phyloP scores from a whole-genome alignment of 2,113 vertebrate genomes.

The Maccullochella peelii region DNA sequence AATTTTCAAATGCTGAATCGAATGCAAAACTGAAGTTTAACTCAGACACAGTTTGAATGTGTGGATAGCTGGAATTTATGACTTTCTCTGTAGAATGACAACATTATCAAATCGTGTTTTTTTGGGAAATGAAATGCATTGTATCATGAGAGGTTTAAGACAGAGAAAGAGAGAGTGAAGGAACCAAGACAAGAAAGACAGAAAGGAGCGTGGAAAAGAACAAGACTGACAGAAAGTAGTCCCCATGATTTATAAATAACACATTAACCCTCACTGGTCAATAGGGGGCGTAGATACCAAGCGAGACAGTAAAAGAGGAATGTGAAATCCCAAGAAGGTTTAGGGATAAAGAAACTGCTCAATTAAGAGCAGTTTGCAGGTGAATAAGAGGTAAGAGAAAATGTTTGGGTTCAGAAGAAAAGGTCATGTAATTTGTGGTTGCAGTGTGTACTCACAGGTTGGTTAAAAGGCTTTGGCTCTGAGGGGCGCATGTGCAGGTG shows the following conservation, averaged over 20 bases:
- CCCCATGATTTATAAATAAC: constrained; percentile 7
- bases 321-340: not conserved
- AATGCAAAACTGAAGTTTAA: constrained; percentile 27
- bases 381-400: constrained; percentile 12
- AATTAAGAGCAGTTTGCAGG: constrained; percentile 12
- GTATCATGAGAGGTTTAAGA: constrained; percentile 8
- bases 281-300: constrained; percentile 77
- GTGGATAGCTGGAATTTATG: constrained; percentile 8
- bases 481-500: constrained; percentile 99
- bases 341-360: constrained; percentile 21
- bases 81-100: constrained; percentile 10
- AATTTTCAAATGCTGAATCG: not conserved
- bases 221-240: constrained; percentile 12
- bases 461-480: constrained; percentile 98
- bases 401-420: not conserved
- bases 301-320: constrained; percentile 38
- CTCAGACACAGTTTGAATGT: constrained; percentile 9
- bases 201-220: not conserved
- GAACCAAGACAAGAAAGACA: not conserved
- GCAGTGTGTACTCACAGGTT: constrained; percentile 87
- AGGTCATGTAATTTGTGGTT: not conserved
- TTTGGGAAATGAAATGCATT: not conserved
- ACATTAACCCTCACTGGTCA: constrained; percentile 70
- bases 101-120: not conserved
- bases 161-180: not conserved